phyloP scores from a whole-genome alignment of 2,888 invertebrate species.

The Arge pagana region DNA sequence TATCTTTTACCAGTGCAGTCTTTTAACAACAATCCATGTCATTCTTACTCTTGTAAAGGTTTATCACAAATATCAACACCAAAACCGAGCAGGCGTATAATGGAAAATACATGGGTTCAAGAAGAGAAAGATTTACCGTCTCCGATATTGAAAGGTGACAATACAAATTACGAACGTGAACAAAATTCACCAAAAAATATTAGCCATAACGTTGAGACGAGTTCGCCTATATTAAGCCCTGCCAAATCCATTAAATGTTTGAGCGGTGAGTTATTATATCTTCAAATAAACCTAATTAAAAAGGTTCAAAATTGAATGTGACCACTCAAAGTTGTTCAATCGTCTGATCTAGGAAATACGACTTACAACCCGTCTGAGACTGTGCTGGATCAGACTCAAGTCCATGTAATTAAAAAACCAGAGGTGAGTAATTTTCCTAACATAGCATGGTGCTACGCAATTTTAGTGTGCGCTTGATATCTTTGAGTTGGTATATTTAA shows the following conservation, averaged over 20 bases:
- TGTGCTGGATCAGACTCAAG: slow-evolving; percentile 14
- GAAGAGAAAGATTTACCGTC: slow-evolving; percentile 44
- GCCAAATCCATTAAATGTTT: slow-evolving; percentile 30
- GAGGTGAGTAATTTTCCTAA: slow-evolving; percentile 27
- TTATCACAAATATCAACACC: slow-evolving; percentile 40
- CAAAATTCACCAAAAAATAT: slow-evolving; percentile 30
- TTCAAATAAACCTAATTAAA: too few relatives aligned
- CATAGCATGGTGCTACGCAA: too few relatives aligned
- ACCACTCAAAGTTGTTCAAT: too few relatives aligned
- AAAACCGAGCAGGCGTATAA: slow-evolving; percentile 35
- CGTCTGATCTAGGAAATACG: too few relatives aligned
- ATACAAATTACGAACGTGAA: slow-evolving; percentile 29
- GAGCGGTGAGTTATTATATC: slow-evolving; percentile 20
- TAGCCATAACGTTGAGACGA: slow-evolving; percentile 41
- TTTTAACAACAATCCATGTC: too few relatives aligned
- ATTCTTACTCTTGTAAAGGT: too few relatives aligned
- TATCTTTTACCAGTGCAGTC: too few relatives aligned
- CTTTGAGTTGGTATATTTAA: too few relatives aligned
- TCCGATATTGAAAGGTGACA: slow-evolving; percentile 45
- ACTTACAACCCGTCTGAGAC: too few relatives aligned
- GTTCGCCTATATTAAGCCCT: slow-evolving; percentile 48
- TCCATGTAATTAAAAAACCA: slow-evolving; percentile 23
- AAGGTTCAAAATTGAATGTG: too few relatives aligned
- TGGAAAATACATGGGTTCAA: slow-evolving; percentile 46
- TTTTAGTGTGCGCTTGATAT: too few relatives aligned